These are phyloP conservation scores for Leucophenga montana DNA, from an alignment of 2,888 invertebrate species.

Conservation along the genomic window DNA sequence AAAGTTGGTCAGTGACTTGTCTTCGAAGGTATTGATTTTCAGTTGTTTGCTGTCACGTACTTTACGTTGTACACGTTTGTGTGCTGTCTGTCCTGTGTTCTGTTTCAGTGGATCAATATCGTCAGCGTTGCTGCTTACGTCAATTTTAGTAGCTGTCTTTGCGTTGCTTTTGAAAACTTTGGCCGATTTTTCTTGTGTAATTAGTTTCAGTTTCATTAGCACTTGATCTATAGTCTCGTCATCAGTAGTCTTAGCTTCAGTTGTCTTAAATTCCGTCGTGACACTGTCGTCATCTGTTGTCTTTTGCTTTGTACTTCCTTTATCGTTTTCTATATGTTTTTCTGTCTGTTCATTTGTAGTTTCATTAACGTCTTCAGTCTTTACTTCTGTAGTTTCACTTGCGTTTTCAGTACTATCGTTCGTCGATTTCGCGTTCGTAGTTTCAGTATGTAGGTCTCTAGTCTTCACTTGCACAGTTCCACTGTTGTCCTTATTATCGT, in stretches of 20 bases:
- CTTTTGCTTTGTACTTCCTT: no score
- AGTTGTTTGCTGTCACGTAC: background rate
- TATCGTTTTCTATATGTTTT: background rate
- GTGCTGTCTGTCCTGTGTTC: slow-evolving; percentile 14
- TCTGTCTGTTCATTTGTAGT: slow-evolving; percentile 9
- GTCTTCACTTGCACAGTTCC: no score
- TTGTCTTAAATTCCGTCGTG: background rate
- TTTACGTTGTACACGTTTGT: slow-evolving; percentile 40
- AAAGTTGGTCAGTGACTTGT: slow-evolving; percentile 15
- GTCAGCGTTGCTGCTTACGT: background rate
- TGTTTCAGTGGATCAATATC: slow-evolving; percentile 30
- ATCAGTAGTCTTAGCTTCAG: background rate
- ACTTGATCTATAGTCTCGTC: background rate
- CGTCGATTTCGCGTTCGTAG: no score
- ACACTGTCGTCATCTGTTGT: no score
- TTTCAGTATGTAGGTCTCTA: no score
- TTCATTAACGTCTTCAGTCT: background rate
- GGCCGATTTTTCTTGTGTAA: background rate
- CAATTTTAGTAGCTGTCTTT: slow-evolving; percentile 1
- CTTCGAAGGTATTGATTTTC: background rate
- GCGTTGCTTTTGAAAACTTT: no score
- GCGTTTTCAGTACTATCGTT: no score
- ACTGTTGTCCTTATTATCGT: no score
- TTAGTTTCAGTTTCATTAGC: slow-evolving; percentile 3
- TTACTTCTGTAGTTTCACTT: no score